Percentiles rank a stretch among this genome's conserved stretches.
These are phyloP conservation scores for Macrocentrus cingulum DNA, from an alignment of 1,140 invertebrate species.

Conservation along the genomic window DNA sequence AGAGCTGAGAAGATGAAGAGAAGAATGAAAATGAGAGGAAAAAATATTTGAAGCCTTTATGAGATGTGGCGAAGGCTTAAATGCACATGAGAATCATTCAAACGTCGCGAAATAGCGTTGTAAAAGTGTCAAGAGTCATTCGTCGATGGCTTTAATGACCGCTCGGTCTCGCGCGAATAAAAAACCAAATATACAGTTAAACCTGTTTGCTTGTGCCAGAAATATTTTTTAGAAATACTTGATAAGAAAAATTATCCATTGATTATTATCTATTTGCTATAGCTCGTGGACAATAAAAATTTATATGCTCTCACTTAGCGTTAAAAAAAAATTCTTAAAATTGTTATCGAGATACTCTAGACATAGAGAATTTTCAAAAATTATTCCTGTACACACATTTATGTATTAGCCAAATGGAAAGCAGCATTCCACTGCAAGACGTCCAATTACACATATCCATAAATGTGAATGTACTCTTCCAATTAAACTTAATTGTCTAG, in stretches of 20 bases:
- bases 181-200: too few species aligned
- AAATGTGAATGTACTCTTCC: constrained; percentile 20
- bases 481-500: constrained; percentile 20
- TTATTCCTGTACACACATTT: neutral
- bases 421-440: constrained; percentile 4
- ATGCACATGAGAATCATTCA: constrained; percentile 5
- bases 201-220: too few species aligned
- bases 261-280: too few species aligned
- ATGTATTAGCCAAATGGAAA: neutral
- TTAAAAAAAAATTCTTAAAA: neutral
- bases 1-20: constrained; percentile 9
- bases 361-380: constrained; percentile 14
- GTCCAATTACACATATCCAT: constrained; percentile 27
- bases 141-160: constrained; percentile 10
- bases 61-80: constrained; percentile 7
- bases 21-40: constrained; percentile 4
- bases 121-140: constrained; percentile 12
- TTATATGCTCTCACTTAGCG: too few species aligned
- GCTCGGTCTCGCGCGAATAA: neutral
- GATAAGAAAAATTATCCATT: too few species aligned
- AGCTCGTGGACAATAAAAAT: too few species aligned
- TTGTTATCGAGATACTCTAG: neutral
- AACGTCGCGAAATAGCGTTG: neutral
- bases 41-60: constrained; percentile 7
- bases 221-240: too few species aligned